Conservation (phyloP, 1,140 invertebrate species). For the Chlorops oryzae region DNA sequence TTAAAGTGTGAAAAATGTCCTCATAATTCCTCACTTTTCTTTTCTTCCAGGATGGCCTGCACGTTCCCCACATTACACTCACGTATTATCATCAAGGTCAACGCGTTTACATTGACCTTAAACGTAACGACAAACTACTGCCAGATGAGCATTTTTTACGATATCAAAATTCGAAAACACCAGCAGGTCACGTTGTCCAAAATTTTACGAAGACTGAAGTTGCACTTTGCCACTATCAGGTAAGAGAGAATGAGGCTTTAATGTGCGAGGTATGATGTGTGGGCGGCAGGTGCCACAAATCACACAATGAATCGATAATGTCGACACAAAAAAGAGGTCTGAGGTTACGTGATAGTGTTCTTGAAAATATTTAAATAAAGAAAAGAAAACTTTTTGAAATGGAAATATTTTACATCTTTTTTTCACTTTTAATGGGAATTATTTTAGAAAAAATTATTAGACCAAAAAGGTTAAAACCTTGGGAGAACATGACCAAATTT, state of each 20-base stretch:
- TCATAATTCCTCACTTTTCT: constrained; percentile 23
- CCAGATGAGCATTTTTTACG: constrained; percentile 66
- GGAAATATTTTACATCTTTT: no score
- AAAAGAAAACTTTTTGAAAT: no score
- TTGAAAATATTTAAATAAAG: no score
- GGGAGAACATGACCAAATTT: no score
- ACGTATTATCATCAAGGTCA: constrained; percentile 60
- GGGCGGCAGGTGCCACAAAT: no score
- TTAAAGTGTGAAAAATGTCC: no score
- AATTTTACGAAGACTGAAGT: constrained; percentile 48
- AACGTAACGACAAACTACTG: constrained; percentile 70
- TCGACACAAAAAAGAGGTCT: no score
- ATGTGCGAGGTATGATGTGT: neutral
- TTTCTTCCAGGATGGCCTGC: constrained; percentile 59
- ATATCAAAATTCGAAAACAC: constrained; percentile 57
- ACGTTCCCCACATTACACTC: constrained; percentile 63
- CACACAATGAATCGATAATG: no score
- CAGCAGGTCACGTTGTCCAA: constrained; percentile 51
- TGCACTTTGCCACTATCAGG: constrained; percentile 47
- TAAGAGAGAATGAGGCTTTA: constrained; percentile 24
- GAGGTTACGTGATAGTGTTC: no score
- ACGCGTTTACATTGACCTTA: constrained; percentile 64
- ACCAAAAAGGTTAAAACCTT: no score
- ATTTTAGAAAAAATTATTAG: no score
- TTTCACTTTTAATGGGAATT: no score